Evolutionary conservation across 64 coral and sea anemone genomes (phyloP).

Genomic region (Montipora cactus): DNA sequence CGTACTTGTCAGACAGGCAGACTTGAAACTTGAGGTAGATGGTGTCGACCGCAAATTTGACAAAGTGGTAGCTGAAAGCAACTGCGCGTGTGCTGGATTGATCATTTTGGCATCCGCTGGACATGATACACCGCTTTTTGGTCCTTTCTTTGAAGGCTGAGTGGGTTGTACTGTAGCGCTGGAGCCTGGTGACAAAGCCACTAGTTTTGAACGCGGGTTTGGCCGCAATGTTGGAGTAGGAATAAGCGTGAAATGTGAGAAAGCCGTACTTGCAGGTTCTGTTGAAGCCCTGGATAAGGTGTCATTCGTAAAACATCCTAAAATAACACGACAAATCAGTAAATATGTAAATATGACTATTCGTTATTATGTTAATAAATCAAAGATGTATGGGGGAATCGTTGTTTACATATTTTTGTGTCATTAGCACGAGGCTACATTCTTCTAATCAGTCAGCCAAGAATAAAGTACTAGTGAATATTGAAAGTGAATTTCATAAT

Average conservation of each 20-base stretch:
- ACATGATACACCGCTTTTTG: not conserved
- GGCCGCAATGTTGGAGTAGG: not conserved
- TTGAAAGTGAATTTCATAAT: too few relatives aligned
- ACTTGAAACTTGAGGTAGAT: not conserved
- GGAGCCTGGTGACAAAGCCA: slow-evolving; percentile 7
- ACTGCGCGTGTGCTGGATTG: slow-evolving; percentile 27
- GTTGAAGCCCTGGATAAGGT: not conserved
- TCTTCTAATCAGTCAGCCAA: too few relatives aligned
- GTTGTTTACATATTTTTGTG: too few relatives aligned
- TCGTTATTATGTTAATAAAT: not conserved
- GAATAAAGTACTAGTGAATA: too few relatives aligned
- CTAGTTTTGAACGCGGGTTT: not conserved
- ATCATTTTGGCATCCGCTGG: slow-evolving; percentile 47
- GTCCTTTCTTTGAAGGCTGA: not conserved
- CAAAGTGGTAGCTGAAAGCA: slow-evolving; percentile 15
- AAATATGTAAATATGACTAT: not conserved
- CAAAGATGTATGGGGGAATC: too few relatives aligned
- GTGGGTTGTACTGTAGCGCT: slow-evolving; percentile 5
- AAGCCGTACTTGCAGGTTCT: not conserved
- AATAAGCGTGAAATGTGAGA: not conserved
- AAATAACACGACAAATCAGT: not conserved
- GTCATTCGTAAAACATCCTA: not conserved
- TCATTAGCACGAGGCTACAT: too few relatives aligned
- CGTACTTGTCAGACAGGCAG: not conserved
- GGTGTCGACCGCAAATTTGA: slow-evolving; percentile 8